phyloP scores from a whole-genome alignment of 2,888 invertebrate species.

The Pelosia muscerda region DNA sequence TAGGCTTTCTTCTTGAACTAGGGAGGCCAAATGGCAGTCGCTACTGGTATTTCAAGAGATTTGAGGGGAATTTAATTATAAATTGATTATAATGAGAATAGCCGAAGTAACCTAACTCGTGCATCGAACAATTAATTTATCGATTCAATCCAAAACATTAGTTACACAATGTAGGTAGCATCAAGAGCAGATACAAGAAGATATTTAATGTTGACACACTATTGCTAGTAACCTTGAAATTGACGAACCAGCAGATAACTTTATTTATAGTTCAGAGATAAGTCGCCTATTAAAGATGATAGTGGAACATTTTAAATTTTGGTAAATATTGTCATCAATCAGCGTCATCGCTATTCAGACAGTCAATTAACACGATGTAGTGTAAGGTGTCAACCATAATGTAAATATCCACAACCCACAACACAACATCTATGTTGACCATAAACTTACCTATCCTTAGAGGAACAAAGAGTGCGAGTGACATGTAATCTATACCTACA shows the following conservation, averaged over 20 bases:
- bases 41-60: no score
- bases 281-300: not conserved
- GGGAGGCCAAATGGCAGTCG: no score
- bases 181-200: not conserved
- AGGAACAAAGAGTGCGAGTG: no score
- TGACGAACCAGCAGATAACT: not conserved
- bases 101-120: no score
- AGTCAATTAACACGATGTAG: conserved; percentile 10
- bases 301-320: conserved; percentile 2
- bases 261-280: not conserved
- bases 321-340: conserved; percentile 5
- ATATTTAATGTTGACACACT: not conserved
- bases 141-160: no score
- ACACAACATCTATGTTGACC: not conserved
- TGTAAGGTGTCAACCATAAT: conserved; percentile 8
- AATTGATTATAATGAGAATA: no score
- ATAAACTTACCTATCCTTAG: no score
- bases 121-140: no score
- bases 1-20: no score
- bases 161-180: not conserved
- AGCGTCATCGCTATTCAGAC: conserved; percentile 11
- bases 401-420: not conserved
- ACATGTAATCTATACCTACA: no score
- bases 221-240: conserved; percentile 6
- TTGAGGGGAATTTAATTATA: no score